Base-by-base conservation (phyloP, 2,113 vertebrate species). In the Cephalophus harveyi region DNA sequence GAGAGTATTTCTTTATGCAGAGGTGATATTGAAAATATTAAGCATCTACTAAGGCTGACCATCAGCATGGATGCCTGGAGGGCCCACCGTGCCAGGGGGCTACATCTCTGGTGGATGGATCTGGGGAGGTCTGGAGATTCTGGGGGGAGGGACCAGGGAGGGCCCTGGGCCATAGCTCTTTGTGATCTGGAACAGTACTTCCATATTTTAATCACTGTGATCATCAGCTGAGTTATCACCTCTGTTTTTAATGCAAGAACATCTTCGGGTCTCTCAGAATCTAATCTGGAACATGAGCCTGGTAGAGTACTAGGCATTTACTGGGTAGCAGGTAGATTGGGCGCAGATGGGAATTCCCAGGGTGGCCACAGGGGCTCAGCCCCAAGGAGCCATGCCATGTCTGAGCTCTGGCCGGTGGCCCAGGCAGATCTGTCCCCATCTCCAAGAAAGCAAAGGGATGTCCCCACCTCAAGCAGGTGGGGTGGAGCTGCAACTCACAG, bases 401-500 rank as follows among this genome's bases (percentile, higher is more conserved):
- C 85, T 43, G 59, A 71, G 50, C 30, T 71, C 46, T 79, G 71
- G 43, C 9, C 25, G 6, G 62, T 17, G 89, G 43, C 94, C 85
- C 19, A 25, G 43, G 92, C 36, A 88, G 40, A 86, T 55, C 62
- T 17, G 43, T 81, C 79, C 86, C 83, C 62, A 83, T 97, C 96
- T 98, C 95, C 96, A 98, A 95, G 71, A 98, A 98, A 98, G 98
- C 99, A 99, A 99, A 99, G 99, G 97, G 98, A 98, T 98, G 98
- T 98, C 97, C 98, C 93, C 98, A 97, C 91, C 98, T 97, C 97
- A 88, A 96, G 98, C 97, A 98, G 98, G 88, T 92, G 95, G 98
- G 98, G 97, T 98, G 98, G 98, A 96, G 96, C 98, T 98, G 99
- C 99, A 85, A 99, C 99, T 99, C 99, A 99, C 99, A 99, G 99